Evolutionary conservation across 2,797 vertebrate genomes (phyloP).

Genomic region (Mormyrops attenuatus): DNA sequence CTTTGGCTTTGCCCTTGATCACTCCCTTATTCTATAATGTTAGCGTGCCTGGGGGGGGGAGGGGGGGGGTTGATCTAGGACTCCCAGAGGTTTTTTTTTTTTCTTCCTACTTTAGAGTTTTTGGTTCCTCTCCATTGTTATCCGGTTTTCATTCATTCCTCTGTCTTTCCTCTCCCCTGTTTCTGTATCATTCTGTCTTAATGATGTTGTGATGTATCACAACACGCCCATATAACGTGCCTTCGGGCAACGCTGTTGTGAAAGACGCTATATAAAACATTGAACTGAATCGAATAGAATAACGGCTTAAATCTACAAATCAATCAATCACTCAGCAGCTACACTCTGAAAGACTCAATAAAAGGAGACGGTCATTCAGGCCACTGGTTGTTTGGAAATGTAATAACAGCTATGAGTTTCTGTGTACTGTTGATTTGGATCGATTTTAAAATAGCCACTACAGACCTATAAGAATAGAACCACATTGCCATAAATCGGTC

Average conservation of each 20-base stretch:
- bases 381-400: background rate
- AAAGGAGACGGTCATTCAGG: background rate
- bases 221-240: background rate
- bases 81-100: background rate
- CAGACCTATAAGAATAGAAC: background rate
- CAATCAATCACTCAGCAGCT: background rate
- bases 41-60: background rate
- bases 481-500: background rate
- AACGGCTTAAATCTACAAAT: background rate
- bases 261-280: background rate
- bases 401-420: background rate
- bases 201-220: background rate
- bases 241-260: background rate
- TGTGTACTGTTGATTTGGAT: background rate
- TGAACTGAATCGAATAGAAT: background rate
- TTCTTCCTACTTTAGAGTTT: background rate
- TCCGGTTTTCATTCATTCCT: background rate
- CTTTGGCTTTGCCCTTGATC: background rate
- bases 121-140: background rate
- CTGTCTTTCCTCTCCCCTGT: background rate
- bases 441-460: background rate
- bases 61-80: background rate
- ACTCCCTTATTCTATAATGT: background rate
- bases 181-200: background rate
- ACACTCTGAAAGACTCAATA: background rate